Conservation (phyloP, 2,888 invertebrate genomes). For the Neoaliturus tenellus region DNA sequence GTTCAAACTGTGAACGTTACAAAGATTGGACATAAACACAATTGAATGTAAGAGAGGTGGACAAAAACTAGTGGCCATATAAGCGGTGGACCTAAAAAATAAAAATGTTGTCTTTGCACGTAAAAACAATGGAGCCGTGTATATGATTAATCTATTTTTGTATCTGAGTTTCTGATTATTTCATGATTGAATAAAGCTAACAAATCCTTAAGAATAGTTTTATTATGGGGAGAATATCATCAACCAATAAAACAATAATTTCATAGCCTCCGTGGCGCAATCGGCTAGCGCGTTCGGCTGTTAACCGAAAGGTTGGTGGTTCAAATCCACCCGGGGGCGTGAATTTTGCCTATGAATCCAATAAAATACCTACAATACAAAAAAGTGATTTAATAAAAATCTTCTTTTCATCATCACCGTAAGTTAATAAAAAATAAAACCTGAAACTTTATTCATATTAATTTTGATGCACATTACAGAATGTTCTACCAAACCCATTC, state of each 20-base stretch:
- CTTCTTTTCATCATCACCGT: not conserved
- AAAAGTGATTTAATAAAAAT: not conserved
- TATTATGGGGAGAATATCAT: not conserved
- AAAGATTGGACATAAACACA: too few relatives aligned
- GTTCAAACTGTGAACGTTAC: too few relatives aligned
- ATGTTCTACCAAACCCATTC: too few relatives aligned
- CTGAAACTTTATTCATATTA: too few relatives aligned
- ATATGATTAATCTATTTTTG: too few relatives aligned
- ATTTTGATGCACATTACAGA: too few relatives aligned
- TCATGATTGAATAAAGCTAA: not conserved
- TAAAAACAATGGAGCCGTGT: too few relatives aligned
- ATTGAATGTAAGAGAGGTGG: too few relatives aligned
- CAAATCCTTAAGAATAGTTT: not conserved
- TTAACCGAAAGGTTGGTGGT: conserved; percentile 99
- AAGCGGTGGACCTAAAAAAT: too few relatives aligned
- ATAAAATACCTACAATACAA: not conserved
- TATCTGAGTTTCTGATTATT: not conserved
- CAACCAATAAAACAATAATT: not conserved
- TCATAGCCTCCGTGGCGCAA: conserved; percentile 8
- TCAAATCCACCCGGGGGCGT: conserved; percentile 97
- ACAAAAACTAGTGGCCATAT: too few relatives aligned
- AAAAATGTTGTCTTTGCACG: too few relatives aligned
- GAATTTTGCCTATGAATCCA: conserved; percentile 69
- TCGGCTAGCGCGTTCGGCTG: conserved; percentile 91
- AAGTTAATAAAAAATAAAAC: not conserved